phyloP scores from a whole-genome alignment of 2,797 vertebrate species.

The Limnodromus scolopaceus region DNA sequence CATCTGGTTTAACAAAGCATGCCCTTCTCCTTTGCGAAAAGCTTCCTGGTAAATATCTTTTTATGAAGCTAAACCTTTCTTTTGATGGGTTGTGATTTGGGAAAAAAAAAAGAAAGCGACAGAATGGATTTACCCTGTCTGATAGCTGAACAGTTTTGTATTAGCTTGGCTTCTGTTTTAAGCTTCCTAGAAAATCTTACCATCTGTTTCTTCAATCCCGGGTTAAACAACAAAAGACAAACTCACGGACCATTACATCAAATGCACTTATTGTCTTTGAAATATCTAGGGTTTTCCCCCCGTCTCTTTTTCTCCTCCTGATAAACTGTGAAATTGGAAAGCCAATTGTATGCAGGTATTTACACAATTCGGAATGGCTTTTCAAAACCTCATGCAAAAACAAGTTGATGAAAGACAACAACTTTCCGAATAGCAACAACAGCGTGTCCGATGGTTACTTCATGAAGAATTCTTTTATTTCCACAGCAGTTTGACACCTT shows the following conservation, averaged over 20 bases:
- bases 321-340: constrained; percentile 73
- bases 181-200: constrained; percentile 83
- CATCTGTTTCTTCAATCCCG: constrained; percentile 82
- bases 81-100: constrained; percentile 72
- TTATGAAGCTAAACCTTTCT: constrained; percentile 74
- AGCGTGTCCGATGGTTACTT: not conserved
- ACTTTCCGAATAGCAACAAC: constrained; percentile 4
- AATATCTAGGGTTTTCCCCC: constrained; percentile 25
- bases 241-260: constrained; percentile 75
- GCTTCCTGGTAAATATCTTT: constrained; percentile 76
- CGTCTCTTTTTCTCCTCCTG: constrained; percentile 12
- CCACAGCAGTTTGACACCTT: not conserved
- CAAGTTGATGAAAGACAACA: constrained; percentile 44
- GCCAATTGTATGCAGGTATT: constrained; percentile 71
- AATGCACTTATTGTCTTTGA: constrained; percentile 76
- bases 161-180: constrained; percentile 83
- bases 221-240: constrained; percentile 77
- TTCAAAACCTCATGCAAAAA: constrained; percentile 50
- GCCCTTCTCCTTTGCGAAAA: constrained; percentile 75
- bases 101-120: not conserved
- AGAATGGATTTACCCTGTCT: constrained; percentile 77
- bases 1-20: constrained; percentile 82
- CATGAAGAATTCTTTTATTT: not conserved
- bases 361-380: constrained; percentile 58
- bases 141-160: constrained; percentile 79